Conservation (phyloP, 2,113 vertebrate species). For the Pangasianodon hypophthalmus region DNA sequence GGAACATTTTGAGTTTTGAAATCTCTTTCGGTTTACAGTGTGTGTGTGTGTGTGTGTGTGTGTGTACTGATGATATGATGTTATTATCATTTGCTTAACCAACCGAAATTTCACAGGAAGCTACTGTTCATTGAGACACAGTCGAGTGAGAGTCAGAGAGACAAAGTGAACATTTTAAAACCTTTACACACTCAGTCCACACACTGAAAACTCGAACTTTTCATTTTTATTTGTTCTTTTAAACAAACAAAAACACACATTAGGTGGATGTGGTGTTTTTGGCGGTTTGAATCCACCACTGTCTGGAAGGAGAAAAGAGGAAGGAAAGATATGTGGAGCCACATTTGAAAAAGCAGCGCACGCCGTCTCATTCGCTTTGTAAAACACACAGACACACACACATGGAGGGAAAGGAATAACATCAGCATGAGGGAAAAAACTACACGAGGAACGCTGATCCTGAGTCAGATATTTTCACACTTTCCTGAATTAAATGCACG, state of each 20-base stretch:
- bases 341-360: conserved; percentile 31
- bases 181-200: conserved; percentile 20
- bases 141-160: not conserved
- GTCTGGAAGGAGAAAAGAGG: conserved; percentile 42
- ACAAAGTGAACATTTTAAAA: conserved; percentile 24
- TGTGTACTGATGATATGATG: not conserved
- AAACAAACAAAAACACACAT: conserved; percentile 48
- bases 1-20: not conserved
- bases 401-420: not conserved
- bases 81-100: conserved; percentile 15
- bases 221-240: conserved; percentile 42
- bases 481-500: not conserved
- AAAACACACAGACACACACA: conserved; percentile 48
- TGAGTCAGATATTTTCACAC: conserved; percentile 20
- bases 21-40: not conserved
- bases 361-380: conserved; percentile 41
- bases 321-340: conserved; percentile 37
- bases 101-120: conserved; percentile 11
- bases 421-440: not conserved
- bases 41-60: conserved; percentile 12
- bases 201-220: not conserved
- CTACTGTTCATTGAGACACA: not conserved
- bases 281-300: conserved; percentile 45
- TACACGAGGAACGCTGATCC: conserved; percentile 19
- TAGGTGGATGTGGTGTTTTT: conserved; percentile 46